phyloP scores from a whole-genome alignment of 2,888 invertebrate genomes.

The Micoletzkya japonica region DNA sequence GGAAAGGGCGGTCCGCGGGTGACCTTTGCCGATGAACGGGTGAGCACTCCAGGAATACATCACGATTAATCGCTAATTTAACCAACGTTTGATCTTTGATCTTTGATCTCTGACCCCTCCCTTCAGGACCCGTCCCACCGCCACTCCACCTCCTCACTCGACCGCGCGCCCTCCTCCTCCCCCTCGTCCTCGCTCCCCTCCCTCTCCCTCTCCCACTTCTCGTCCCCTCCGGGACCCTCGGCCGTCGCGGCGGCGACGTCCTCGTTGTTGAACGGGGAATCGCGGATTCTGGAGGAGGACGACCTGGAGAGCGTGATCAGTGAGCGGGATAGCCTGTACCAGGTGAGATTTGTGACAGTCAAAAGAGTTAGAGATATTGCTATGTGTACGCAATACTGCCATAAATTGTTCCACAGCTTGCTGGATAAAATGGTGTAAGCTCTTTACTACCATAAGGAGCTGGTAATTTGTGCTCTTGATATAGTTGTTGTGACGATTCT shows the following conservation, averaged over 20 bases:
- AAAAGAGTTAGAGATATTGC: not conserved
- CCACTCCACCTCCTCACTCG: not conserved
- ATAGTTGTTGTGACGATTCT: constrained; percentile 6
- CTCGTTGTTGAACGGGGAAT: constrained; percentile 16
- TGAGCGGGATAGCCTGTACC: constrained; percentile 44
- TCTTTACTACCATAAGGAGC: not conserved
- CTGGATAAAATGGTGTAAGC: too few species aligned
- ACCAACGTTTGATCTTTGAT: not conserved
- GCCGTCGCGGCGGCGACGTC: not conserved
- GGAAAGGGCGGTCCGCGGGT: constrained; percentile 30
- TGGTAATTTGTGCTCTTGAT: not conserved
- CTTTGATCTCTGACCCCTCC: not conserved
- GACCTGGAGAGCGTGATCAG: constrained; percentile 48
- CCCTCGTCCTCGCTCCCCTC: not conserved
- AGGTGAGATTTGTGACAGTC: constrained; percentile 17
- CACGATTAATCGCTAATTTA: too few species aligned
- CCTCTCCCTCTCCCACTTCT: constrained; percentile 8
- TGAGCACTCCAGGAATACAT: not conserved
- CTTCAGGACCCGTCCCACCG: constrained; percentile 8
- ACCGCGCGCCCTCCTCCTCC: constrained; percentile 6
- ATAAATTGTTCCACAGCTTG: too few species aligned
- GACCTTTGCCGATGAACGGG: constrained; percentile 36
- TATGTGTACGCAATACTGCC: not conserved
- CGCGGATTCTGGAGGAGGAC: constrained; percentile 51
- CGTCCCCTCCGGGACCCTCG: constrained; percentile 1